Evolutionary conservation across 23 tunicate species (phyloP).

Genomic region (Oikopleura dioica): DNA sequence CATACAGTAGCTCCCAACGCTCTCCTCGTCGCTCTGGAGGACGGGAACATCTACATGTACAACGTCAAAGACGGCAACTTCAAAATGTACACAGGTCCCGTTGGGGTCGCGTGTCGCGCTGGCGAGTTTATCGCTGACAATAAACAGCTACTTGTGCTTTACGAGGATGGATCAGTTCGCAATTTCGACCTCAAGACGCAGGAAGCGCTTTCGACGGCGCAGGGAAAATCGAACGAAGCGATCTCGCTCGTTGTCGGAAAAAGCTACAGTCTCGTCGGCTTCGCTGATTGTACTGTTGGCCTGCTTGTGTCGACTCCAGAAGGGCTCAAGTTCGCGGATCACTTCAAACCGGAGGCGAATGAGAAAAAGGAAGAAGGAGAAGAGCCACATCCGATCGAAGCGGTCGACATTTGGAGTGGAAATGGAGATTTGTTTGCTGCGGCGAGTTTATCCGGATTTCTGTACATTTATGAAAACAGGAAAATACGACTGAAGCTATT

Average conservation of each 20-base stretch:
- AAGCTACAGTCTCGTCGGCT: not conserved
- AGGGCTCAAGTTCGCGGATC: too few species aligned
- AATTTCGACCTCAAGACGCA: not conserved
- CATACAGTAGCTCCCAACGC: not conserved
- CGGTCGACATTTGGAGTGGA: not conserved
- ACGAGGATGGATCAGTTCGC: not conserved
- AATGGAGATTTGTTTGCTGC: not conserved
- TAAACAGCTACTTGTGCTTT: not conserved
- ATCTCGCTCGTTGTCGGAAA: not conserved
- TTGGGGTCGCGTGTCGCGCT: not conserved
- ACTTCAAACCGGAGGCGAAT: not conserved
- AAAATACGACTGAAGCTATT: not conserved
- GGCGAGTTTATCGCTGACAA: not conserved
- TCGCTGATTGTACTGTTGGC: not conserved
- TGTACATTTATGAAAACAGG: not conserved
- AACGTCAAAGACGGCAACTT: not conserved
- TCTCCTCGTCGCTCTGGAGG: not conserved
- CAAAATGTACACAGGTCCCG: not conserved
- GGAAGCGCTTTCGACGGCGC: not conserved
- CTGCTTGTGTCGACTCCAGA: not conserved
- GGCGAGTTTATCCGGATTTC: not conserved
- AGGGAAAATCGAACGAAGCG: not conserved
- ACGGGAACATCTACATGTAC: not conserved
- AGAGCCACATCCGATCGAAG: not conserved
- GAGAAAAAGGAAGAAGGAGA: not conserved